phyloP scores from a whole-genome alignment of 2,888 invertebrate genomes.

The Diarsia dahlii region DNA sequence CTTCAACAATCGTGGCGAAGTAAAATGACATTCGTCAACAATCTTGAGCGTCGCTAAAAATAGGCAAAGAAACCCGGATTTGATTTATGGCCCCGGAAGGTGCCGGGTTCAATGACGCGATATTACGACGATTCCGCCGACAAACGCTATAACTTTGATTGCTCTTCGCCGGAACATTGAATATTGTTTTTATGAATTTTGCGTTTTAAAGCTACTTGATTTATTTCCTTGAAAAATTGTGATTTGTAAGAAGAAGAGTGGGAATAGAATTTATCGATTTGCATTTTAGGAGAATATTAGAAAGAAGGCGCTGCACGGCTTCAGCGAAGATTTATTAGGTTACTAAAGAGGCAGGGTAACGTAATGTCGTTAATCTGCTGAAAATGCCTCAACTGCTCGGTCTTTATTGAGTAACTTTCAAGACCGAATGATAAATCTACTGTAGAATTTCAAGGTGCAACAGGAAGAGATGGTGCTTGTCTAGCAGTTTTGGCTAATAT shows the following conservation, averaged over 20 bases:
- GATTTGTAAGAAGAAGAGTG: slow-evolving; percentile 3
- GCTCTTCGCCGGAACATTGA: slow-evolving; percentile 42
- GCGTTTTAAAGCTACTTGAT: slow-evolving; percentile 35
- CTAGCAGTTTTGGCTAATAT: neutral
- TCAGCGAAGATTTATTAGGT: neutral
- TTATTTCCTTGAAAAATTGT: slow-evolving; percentile 19
- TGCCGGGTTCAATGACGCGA: slow-evolving; percentile 66
- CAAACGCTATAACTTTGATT: slow-evolving; percentile 54
- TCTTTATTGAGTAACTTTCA: neutral
- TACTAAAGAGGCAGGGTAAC: neutral
- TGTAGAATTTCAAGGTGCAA: neutral
- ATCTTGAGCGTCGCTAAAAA: slow-evolving; percentile 61
- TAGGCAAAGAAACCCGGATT: slow-evolving; percentile 68
- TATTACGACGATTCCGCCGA: slow-evolving; percentile 56
- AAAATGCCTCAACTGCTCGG: neutral
- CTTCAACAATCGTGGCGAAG: slow-evolving; percentile 47
- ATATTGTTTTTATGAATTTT: slow-evolving; percentile 45
- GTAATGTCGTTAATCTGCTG: neutral
- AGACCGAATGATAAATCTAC: neutral
- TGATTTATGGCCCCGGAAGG: slow-evolving; percentile 71
- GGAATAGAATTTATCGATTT: neutral
- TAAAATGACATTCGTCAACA: slow-evolving; percentile 63
- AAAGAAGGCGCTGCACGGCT: neutral
- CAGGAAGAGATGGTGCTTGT: neutral
- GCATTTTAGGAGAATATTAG: neutral